A percentile compares a stretch with the other conserved stretches of the same genome.
phyloP scores from a whole-genome alignment of 2,113 vertebrate species.

The Megalops atlanticus region DNA sequence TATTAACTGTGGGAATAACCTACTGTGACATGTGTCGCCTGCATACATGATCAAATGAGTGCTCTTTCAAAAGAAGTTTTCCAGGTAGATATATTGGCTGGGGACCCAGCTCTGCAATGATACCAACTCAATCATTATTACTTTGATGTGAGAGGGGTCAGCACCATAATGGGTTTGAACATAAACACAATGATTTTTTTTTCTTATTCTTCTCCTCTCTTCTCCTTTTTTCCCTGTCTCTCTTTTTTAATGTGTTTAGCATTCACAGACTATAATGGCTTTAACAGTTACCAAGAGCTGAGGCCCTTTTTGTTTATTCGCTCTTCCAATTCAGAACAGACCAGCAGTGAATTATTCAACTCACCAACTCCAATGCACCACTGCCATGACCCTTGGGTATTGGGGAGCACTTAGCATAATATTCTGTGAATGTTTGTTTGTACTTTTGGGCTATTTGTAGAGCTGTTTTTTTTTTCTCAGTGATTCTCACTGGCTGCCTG shows the following conservation, averaged over 20 bases:
- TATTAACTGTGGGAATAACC: slow-evolving; percentile 59
- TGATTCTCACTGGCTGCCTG: slow-evolving; percentile 20
- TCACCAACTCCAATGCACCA: slow-evolving; percentile 13
- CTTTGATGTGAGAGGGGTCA: slow-evolving; percentile 54
- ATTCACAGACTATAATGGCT: slow-evolving; percentile 44
- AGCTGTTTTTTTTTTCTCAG: background rate
- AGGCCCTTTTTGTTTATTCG: slow-evolving; percentile 46
- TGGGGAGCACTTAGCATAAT: slow-evolving; percentile 23
- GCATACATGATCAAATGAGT: slow-evolving; percentile 57
- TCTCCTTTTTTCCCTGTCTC: slow-evolving; percentile 7
- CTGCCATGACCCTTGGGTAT: slow-evolving; percentile 19
- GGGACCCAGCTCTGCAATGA: slow-evolving; percentile 46
- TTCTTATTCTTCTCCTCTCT: background rate
- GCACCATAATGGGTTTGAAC: slow-evolving; percentile 43
- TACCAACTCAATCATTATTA: slow-evolving; percentile 55
- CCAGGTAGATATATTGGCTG: slow-evolving; percentile 57
- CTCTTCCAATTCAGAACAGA: slow-evolving; percentile 25
- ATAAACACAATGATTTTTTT: slow-evolving; percentile 48
- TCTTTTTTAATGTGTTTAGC: slow-evolving; percentile 48
- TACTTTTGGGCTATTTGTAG: slow-evolving; percentile 23
- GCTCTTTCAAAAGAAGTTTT: slow-evolving; percentile 56
- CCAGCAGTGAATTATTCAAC: slow-evolving; percentile 28
- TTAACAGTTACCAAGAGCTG: slow-evolving; percentile 44
- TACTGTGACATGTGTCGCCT: slow-evolving; percentile 58
- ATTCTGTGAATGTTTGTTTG: slow-evolving; percentile 27